Conservation (phyloP, 2,113 vertebrate species). For the Psittacus erithacus region DNA sequence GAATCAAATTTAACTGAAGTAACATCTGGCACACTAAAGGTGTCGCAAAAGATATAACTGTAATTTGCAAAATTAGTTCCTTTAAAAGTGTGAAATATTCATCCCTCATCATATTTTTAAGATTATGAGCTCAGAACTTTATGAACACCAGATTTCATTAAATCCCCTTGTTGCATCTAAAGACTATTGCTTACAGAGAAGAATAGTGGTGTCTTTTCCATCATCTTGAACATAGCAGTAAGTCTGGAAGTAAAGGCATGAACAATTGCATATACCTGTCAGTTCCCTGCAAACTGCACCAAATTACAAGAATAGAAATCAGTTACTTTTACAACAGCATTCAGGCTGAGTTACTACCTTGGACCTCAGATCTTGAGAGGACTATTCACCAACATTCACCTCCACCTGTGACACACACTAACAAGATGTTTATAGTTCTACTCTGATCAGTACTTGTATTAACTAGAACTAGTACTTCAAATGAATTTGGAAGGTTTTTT, state of each 20-base stretch:
- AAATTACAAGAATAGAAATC: not conserved
- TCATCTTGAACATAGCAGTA: not conserved
- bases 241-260: not conserved
- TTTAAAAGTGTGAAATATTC: not conserved
- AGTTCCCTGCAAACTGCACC: not conserved
- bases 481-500: not conserved
- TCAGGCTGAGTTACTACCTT: not conserved
- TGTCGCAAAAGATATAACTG: not conserved
- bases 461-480: not conserved
- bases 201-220: not conserved
- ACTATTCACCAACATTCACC: not conserved
- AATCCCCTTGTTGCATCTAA: not conserved
- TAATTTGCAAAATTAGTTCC: slow-evolving; percentile 19
- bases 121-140: not conserved
- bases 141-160: not conserved
- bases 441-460: not conserved
- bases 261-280: not conserved
- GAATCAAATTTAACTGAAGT: not conserved
- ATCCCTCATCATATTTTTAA: not conserved
- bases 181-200: not conserved
- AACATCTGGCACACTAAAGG: slow-evolving; percentile 21
- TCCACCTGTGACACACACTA: not conserved
- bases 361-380: not conserved
- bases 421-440: not conserved
- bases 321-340: not conserved